phyloP scores from a whole-genome alignment of 2,113 vertebrate species.

The Hippoglossus stenolepis region DNA sequence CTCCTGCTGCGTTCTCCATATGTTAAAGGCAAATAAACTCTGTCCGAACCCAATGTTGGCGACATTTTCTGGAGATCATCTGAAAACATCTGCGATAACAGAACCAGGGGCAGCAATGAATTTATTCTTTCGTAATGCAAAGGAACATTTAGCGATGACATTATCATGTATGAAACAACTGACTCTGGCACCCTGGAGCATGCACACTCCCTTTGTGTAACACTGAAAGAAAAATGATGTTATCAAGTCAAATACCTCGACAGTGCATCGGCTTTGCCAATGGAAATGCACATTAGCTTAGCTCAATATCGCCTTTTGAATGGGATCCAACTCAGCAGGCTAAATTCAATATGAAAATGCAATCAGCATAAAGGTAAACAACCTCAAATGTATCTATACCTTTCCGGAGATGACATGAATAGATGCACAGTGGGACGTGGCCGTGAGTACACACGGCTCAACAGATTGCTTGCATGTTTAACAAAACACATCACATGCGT shows the following conservation, averaged over 20 bases:
- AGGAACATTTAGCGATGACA: constrained; percentile 27
- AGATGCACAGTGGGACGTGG: constrained; percentile 16
- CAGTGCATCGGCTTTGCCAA: constrained; percentile 50
- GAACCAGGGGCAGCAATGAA: constrained; percentile 12
- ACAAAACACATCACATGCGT: constrained; percentile 43
- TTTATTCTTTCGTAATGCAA: background rate
- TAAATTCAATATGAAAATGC: constrained; percentile 74
- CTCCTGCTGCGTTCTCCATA: too few relatives aligned
- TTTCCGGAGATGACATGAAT: constrained; percentile 42
- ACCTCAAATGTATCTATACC: constrained; percentile 43
- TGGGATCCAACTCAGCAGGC: constrained; percentile 66
- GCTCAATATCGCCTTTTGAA: constrained; percentile 68
- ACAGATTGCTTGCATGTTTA: constrained; percentile 42
- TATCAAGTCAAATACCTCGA: too few relatives aligned
- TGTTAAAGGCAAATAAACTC: too few relatives aligned
- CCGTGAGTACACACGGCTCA: constrained; percentile 31
- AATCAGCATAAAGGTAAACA: constrained; percentile 69
- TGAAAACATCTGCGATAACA: too few relatives aligned
- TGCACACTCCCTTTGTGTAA: background rate
- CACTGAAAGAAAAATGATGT: too few relatives aligned
- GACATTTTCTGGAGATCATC: too few relatives aligned
- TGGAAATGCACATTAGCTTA: constrained; percentile 62
- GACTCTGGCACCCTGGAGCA: background rate
- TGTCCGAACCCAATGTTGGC: too few relatives aligned
- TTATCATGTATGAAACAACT: constrained; percentile 41